These are phyloP conservation scores for Scaptomyza parva DNA, from an alignment of 2,888 invertebrate species.

Conservation along the genomic window DNA sequence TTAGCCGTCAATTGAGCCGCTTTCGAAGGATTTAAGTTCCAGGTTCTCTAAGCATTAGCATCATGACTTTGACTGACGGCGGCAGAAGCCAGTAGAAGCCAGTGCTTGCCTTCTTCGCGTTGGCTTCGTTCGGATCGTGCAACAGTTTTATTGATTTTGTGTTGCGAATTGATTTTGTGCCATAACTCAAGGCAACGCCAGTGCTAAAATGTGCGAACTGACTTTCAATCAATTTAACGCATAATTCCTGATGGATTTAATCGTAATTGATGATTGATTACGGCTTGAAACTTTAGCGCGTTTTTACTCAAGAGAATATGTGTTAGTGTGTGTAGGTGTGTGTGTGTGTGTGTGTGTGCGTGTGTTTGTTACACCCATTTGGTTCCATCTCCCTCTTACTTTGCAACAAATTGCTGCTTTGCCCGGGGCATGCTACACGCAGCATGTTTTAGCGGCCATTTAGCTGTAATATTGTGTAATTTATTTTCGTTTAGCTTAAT, in stretches of 20 bases:
- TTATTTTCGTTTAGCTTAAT: conserved; percentile 79
- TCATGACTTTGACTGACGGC: conserved; percentile 66
- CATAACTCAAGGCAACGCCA: conserved; percentile 63
- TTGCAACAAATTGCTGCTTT: conserved; percentile 34
- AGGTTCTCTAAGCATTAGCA: conserved; percentile 34
- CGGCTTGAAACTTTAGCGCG: conserved; percentile 54
- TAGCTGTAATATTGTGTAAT: conserved; percentile 80
- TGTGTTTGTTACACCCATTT: too few relatives aligned
- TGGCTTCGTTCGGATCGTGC: conserved; percentile 23
- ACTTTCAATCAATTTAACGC: conserved; percentile 83
- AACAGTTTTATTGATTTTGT: conserved; percentile 75
- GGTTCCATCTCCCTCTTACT: too few relatives aligned
- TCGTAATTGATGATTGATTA: conserved; percentile 84
- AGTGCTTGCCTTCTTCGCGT: conserved; percentile 25
- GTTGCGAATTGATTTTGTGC: conserved; percentile 68
- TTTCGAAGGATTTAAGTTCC: conserved; percentile 51
- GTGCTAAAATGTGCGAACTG: conserved; percentile 70
- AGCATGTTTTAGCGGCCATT: conserved; percentile 57
- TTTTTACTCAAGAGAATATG: conserved; percentile 20
- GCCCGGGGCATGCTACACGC: conserved; percentile 17
- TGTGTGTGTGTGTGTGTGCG: conserved; percentile 1
- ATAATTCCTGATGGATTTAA: conserved; percentile 83
- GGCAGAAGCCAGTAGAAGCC: conserved; percentile 15
- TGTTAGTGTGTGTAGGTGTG: neutral
- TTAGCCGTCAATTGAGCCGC: conserved; percentile 54